Percentiles rank a stretch among this genome's conserved stretches.
Conservation (phyloP, 2,797 vertebrate genomes). For the Enteromius viviparus region DNA sequence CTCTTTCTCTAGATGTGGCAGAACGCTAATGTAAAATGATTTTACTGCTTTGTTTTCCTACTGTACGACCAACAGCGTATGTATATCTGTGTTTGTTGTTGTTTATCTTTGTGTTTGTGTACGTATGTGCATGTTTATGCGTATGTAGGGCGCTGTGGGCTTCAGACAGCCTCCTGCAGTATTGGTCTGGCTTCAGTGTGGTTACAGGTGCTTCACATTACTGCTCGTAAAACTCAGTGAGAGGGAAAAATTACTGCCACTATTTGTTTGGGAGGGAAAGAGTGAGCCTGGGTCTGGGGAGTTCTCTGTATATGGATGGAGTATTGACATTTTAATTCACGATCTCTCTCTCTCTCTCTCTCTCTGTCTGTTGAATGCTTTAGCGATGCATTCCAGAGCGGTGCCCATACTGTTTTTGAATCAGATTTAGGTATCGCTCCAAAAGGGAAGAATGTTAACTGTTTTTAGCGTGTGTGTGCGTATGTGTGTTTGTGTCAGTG, state of each 20-base stretch:
- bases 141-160: conserved; percentile 17
- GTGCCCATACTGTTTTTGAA: conserved; percentile 78
- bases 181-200: conserved; percentile 69
- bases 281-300: conserved; percentile 40
- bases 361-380: conserved; percentile 77
- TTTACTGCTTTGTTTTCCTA: conserved; percentile 15
- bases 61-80: not conserved
- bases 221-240: conserved; percentile 74
- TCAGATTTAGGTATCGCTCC: conserved; percentile 70
- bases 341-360: conserved; percentile 72
- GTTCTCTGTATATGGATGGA: conserved; percentile 67
- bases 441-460: conserved; percentile 54
- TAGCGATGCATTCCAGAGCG: conserved; percentile 68
- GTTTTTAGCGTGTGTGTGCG: conserved; percentile 48
- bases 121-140: not conserved
- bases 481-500: conserved; percentile 40
- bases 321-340: conserved; percentile 74
- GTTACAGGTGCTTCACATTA: conserved; percentile 83
- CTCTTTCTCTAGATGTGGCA: not conserved
- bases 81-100: conserved; percentile 29
- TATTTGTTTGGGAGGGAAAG: conserved; percentile 68
- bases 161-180: conserved; percentile 59
- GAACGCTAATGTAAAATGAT: not conserved
- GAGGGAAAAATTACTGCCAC: conserved; percentile 78
- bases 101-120: conserved; percentile 37